These are phyloP conservation scores for Gambelia wislizenii DNA, from an alignment of 2,797 vertebrate species.

Conservation along the genomic window DNA sequence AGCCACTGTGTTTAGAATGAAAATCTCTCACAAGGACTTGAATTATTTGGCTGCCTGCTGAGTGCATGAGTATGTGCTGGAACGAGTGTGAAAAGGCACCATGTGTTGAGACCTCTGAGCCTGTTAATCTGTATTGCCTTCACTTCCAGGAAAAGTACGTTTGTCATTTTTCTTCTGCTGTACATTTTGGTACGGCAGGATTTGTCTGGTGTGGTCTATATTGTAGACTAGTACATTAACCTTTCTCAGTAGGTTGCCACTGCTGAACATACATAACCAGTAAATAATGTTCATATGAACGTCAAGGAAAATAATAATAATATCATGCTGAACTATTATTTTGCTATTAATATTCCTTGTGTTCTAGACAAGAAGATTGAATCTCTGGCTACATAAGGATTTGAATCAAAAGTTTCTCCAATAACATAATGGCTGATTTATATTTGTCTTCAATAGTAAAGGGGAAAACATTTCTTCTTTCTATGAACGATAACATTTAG, in stretches of 20 bases:
- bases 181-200: constrained; percentile 21
- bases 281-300: background rate
- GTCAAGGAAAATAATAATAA: background rate
- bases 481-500: background rate
- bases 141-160: constrained; percentile 14
- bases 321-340: background rate
- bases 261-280: constrained; percentile 32
- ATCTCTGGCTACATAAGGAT: background rate
- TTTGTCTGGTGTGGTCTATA: constrained; percentile 26
- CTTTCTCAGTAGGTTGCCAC: constrained; percentile 9
- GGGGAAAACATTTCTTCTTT: background rate
- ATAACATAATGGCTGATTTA: background rate
- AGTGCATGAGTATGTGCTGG: background rate
- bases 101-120: constrained; percentile 27
- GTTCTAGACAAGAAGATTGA: background rate
- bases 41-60: constrained; percentile 41
- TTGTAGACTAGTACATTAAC: constrained; percentile 38
- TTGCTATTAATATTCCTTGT: background rate
- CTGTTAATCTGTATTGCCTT: constrained; percentile 41
- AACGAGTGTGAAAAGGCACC: constrained; percentile 11
- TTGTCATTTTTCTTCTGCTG: constrained; percentile 40
- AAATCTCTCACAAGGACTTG: background rate
- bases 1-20: constrained; percentile 21
- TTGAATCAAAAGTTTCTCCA: background rate
- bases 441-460: too few relatives aligned